phyloP scores from a whole-genome alignment of 2,797 vertebrate genomes.

The Oreortyx pictus region DNA sequence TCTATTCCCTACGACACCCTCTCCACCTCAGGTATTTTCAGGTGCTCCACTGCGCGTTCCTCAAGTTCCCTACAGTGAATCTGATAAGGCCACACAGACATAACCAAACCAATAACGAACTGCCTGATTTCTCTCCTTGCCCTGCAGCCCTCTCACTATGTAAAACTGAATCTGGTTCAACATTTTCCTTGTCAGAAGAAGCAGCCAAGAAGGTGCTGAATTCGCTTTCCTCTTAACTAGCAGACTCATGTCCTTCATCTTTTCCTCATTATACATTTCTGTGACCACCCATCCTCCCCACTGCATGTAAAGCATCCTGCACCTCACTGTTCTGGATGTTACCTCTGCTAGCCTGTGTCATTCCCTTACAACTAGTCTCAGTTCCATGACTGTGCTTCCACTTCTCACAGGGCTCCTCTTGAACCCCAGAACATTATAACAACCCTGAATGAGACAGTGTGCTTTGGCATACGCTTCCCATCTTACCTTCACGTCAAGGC shows the following conservation, averaged over 20 bases:
- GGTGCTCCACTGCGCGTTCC: neutral
- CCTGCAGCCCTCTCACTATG: neutral
- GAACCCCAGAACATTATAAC: neutral
- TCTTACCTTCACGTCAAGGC: accelerated
- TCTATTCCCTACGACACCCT: neutral
- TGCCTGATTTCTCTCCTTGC: neutral
- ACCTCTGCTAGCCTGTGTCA: neutral
- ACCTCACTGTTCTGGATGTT: neutral
- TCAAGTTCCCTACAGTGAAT: neutral
- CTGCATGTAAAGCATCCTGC: neutral
- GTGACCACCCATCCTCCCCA: neutral
- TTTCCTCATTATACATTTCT: neutral
- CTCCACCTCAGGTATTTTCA: neutral
- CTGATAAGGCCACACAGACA: neutral
- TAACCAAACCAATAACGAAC: neutral
- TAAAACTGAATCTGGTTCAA: neutral
- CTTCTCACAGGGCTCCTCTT: neutral
- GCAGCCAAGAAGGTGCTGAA: neutral
- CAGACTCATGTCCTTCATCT: neutral
- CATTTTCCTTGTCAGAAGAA: neutral
- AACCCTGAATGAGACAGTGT: neutral
- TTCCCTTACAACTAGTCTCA: neutral
- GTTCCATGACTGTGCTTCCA: neutral
- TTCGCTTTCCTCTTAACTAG: neutral
- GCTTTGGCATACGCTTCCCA: neutral